Evolutionary conservation across 2,797 vertebrate species (phyloP), one percentile per base, ranked within the genome.

Genomic region (Pagetopsis macropterus): DNA sequence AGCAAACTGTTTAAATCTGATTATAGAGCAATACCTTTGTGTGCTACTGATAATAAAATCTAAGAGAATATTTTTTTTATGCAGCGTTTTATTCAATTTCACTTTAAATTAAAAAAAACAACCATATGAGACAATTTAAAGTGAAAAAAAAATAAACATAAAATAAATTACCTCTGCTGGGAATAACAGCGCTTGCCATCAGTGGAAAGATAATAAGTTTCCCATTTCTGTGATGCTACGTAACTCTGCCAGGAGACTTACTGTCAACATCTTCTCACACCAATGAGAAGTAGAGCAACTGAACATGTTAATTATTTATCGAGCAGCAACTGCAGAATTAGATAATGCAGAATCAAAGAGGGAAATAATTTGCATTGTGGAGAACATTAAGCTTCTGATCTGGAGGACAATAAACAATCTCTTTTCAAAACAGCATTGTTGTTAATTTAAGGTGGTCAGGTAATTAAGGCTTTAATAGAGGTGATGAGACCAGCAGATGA

Each of bases 281-380:
- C 75, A 78, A 82, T 71, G 79, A 79, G 78, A 87, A 92, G 81
- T 79, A 59, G 82, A 90, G 87, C 84, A 87, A 89, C 85, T 50
- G 70, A 82, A 88, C 76, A 61, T 72, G 72, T 92, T 88, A 83
- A 92, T 92, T 89, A 92, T 92, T 93, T 86, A 93, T 88, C 41
- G 48, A 68, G 77, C 60, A 37, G 72, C 80, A 83, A 83, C 74
- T 75, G 75, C 83, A 85, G 78, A 82, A 62, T 51, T 33, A 55
- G 43, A 77, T 71, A 85, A 84, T 52, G 66, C 76, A 67, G 65
- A 50, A 56, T 78, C 57, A 55, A 70, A 75, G 16, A 60, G 33
- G 3, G 4, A 74, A 73, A 54, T 17, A 48, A 68, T 69, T 70
- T 74, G 65, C 63, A 54, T 50, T 54, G 57, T 40, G 48, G 73